Conservation (phyloP, 1,140 invertebrate genomes). For the Papilio machaon region DNA sequence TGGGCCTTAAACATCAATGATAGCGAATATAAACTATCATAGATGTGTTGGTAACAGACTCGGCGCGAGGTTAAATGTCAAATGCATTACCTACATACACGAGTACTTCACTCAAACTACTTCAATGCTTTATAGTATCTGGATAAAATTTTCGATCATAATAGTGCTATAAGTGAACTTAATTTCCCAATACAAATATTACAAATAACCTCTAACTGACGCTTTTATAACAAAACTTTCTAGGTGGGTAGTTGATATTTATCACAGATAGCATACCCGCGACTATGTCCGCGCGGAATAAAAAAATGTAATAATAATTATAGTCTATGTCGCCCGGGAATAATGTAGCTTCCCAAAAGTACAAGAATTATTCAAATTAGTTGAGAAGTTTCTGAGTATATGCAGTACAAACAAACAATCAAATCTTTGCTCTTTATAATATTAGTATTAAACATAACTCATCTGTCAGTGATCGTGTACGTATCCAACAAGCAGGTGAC, state of each 20-base stretch:
- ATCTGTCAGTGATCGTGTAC: not conserved
- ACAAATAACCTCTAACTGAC: not conserved
- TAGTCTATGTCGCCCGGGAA: too few species aligned
- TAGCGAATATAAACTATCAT: not conserved
- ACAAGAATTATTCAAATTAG: too few species aligned
- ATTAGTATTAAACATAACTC: not conserved
- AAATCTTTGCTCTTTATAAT: too few species aligned
- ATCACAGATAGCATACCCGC: too few species aligned
- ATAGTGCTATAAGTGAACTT: too few species aligned
- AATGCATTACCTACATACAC: slow-evolving; percentile 1
- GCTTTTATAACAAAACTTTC: not conserved
- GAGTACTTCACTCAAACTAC: not conserved
- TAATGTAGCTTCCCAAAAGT: too few species aligned
- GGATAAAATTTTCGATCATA: not conserved
- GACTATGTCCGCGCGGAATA: too few species aligned
- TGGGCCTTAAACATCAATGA: too few species aligned
- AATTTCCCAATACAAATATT: not conserved
- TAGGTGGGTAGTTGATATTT: not conserved
- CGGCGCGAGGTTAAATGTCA: slow-evolving; percentile 16
- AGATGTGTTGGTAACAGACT: slow-evolving; percentile 12
- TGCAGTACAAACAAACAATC: too few species aligned
- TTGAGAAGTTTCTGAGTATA: too few species aligned
- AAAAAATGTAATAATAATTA: too few species aligned
- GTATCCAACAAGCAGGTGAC: too few species aligned
- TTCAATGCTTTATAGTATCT: not conserved